These are phyloP conservation scores for Nannoperca australis DNA, from an alignment of 2,797 vertebrate genomes.

Conservation along the genomic window DNA sequence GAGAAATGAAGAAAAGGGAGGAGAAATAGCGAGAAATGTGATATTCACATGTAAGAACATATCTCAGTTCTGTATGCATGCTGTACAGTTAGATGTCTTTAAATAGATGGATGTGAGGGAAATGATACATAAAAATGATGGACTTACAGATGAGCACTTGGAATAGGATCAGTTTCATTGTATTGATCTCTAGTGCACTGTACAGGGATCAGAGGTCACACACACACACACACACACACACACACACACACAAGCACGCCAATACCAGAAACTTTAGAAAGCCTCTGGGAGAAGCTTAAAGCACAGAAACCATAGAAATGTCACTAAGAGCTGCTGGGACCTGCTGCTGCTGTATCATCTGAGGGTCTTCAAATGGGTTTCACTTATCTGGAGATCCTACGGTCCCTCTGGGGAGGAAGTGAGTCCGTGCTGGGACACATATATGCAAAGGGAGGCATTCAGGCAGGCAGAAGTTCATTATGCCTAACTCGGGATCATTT, in stretches of 20 bases:
- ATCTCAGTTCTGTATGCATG: slow-evolving; percentile 15
- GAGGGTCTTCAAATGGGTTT: slow-evolving; percentile 73
- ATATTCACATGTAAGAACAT: slow-evolving; percentile 8
- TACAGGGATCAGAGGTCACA: slow-evolving; percentile 72
- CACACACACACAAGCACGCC: slow-evolving; percentile 3
- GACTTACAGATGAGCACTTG: slow-evolving; percentile 69
- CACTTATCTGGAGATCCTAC: slow-evolving; percentile 64
- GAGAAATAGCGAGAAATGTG: neutral
- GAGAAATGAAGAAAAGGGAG: neutral
- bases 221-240: slow-evolving; percentile 33
- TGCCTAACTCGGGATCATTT: slow-evolving; percentile 49
- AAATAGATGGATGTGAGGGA: slow-evolving; percentile 68
- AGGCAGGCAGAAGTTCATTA: slow-evolving; percentile 59
- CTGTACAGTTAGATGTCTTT: slow-evolving; percentile 38
- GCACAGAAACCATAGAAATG: slow-evolving; percentile 69
- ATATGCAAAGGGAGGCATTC: slow-evolving; percentile 51
- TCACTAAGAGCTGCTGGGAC: slow-evolving; percentile 70
- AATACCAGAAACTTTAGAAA: slow-evolving; percentile 71
- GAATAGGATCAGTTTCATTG: slow-evolving; percentile 62
- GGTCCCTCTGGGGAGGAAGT: slow-evolving; percentile 57
- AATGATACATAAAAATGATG: slow-evolving; percentile 57
- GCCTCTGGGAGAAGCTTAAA: slow-evolving; percentile 70
- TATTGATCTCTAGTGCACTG: slow-evolving; percentile 70
- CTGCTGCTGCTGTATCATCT: slow-evolving; percentile 62
- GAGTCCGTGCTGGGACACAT: slow-evolving; percentile 60